Conservation (phyloP, 2,888 invertebrate species). For the Branchellion lobata region DNA sequence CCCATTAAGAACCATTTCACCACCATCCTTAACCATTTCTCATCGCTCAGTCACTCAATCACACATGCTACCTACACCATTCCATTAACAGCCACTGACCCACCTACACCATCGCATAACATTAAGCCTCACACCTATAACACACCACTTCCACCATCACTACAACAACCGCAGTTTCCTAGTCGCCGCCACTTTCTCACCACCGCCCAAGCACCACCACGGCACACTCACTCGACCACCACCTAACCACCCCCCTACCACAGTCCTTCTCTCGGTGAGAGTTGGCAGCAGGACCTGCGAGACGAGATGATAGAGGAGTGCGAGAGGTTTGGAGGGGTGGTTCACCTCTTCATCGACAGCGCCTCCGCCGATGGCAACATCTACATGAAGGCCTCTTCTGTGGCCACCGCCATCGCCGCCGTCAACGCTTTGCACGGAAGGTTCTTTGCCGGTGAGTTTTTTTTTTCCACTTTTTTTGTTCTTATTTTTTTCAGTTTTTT, state of each 20-base stretch:
- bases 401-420: slow-evolving; percentile 90
- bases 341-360: slow-evolving; percentile 92
- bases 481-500: background rate
- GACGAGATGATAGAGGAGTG: slow-evolving; percentile 98
- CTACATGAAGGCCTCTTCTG: slow-evolving; percentile 96
- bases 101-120: too few relatives aligned
- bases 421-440: slow-evolving; percentile 94
- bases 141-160: too few relatives aligned
- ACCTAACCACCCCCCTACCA: background rate
- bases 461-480: background rate
- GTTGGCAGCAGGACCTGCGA: slow-evolving; percentile 86
- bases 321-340: slow-evolving; percentile 91
- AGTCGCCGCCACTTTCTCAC: too few relatives aligned
- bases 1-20: too few relatives aligned
- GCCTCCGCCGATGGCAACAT: slow-evolving; percentile 92
- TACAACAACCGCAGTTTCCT: too few relatives aligned
- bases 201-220: too few relatives aligned
- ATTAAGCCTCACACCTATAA: too few relatives aligned
- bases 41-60: too few relatives aligned
- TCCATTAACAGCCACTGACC: too few relatives aligned
- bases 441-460: slow-evolving; percentile 81
- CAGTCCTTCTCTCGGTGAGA: background rate
- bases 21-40: too few relatives aligned
- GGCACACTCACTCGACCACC: too few relatives aligned
- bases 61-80: too few relatives aligned